Conservation (phyloP, 2,888 invertebrate species). For the Ephialtes manifestator region DNA sequence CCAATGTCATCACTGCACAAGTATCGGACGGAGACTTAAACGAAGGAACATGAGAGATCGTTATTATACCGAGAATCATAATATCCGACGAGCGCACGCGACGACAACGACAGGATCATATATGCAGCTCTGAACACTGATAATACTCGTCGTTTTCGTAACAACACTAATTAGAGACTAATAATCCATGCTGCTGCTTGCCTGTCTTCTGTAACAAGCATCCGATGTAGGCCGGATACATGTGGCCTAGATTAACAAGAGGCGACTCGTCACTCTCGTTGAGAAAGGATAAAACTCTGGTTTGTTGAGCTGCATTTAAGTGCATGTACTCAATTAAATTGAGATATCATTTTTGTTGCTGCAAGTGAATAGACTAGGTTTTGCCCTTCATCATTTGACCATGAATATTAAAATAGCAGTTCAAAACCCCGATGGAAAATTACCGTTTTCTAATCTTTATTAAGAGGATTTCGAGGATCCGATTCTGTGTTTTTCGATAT, state of each 20-base stretch:
- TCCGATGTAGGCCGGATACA: constrained; percentile 63
- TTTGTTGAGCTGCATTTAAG: neutral
- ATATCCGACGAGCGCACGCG: constrained; percentile 52
- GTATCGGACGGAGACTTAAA: neutral
- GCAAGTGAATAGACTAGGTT: neutral
- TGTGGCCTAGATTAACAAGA: constrained; percentile 58
- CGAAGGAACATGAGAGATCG: constrained; percentile 50
- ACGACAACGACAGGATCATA: constrained; percentile 15
- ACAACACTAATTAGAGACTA: constrained; percentile 64
- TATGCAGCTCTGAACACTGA: constrained; percentile 6
- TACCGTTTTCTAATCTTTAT: neutral
- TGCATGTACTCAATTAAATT: constrained; percentile 7
- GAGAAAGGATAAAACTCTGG: constrained; percentile 8
- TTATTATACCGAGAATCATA: constrained; percentile 54
- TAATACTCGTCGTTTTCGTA: constrained; percentile 49
- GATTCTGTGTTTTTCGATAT: neutral
- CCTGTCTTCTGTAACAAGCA: constrained; percentile 56
- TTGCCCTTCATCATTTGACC: neutral
- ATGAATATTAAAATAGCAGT: neutral
- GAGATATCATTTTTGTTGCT: constrained; percentile 1
- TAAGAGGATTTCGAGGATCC: neutral
- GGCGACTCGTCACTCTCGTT: constrained; percentile 44
- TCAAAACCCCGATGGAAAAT: neutral
- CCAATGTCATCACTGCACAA: constrained; percentile 63
- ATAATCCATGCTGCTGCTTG: constrained; percentile 60